Percentiles rank a stretch among this genome's conserved stretches.
Conservation (phyloP, 2,113 vertebrate species). For the Ibidorhyncha struthersii region DNA sequence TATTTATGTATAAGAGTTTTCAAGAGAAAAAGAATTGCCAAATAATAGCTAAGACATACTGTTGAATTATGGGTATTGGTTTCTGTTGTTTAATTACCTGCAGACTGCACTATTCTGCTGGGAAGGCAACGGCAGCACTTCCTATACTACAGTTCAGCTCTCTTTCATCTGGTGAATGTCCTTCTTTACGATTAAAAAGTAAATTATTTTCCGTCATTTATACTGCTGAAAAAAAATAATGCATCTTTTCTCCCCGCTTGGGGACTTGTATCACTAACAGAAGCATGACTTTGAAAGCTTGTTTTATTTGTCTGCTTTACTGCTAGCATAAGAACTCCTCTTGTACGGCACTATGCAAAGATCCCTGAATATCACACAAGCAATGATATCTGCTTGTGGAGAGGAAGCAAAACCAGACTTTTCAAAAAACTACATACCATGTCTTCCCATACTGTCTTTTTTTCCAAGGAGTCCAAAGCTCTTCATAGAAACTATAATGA, state of each 20-base stretch:
- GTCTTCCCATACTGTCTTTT: background rate
- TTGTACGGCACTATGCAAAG: background rate
- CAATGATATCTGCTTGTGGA: background rate
- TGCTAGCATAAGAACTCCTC: background rate
- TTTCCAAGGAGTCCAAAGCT: background rate
- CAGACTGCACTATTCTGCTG: background rate
- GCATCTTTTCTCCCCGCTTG: background rate
- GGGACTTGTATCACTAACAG: background rate
- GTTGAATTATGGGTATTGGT: background rate
- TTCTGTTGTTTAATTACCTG: conserved; percentile 29
- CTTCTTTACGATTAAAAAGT: background rate
- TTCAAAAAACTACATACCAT: background rate
- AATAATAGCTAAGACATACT: background rate
- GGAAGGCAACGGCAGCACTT: background rate
- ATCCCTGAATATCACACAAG: background rate
- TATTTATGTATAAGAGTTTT: background rate
- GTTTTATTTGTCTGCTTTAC: background rate
- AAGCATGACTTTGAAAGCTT: background rate
- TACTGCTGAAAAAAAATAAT: background rate
- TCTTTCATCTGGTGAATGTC: background rate
- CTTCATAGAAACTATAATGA: background rate
- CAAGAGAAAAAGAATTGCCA: conserved; percentile 5
- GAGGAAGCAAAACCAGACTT: background rate
- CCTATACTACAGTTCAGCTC: background rate
- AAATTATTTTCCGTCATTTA: background rate